Conservation (phyloP, 2,888 invertebrate genomes). For the Emmelina monodactyla region DNA sequence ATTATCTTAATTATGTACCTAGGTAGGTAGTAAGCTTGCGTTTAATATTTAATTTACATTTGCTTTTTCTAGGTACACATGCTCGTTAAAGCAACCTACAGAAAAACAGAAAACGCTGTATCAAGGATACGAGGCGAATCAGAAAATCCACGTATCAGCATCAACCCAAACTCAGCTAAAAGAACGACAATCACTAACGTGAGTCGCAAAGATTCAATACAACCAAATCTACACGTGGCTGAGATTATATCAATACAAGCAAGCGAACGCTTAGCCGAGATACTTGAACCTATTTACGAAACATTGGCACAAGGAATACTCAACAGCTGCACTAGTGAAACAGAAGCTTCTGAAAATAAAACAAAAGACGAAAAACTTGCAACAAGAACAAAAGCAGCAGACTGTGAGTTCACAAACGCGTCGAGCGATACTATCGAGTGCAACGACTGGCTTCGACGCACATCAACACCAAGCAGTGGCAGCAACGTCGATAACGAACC, state of each 20-base stretch:
- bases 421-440: constrained; percentile 44
- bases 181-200: constrained; percentile 48
- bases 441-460: constrained; percentile 43
- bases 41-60: not conserved
- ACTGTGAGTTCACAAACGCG: constrained; percentile 40
- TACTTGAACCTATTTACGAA: constrained; percentile 53
- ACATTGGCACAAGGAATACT: constrained; percentile 35
- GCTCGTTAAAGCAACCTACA: constrained; percentile 49
- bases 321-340: constrained; percentile 38
- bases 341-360: constrained; percentile 32
- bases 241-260: constrained; percentile 56
- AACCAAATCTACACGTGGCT: constrained; percentile 45
- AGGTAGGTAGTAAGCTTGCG: not conserved
- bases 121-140: constrained; percentile 41
- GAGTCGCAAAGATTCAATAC: constrained; percentile 27
- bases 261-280: constrained; percentile 47
- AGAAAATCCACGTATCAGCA: constrained; percentile 27
- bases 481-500: constrained; percentile 34
- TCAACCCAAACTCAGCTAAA: constrained; percentile 29
- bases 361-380: constrained; percentile 32
- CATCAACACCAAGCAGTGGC: constrained; percentile 36
- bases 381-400: constrained; percentile 27
- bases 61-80: constrained; percentile 37
- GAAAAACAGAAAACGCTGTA: constrained; percentile 46
- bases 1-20: not conserved